Evolutionary conservation across 2,797 vertebrate genomes (phyloP).

Genomic region (Sebastes kiyomatsui): DNA sequence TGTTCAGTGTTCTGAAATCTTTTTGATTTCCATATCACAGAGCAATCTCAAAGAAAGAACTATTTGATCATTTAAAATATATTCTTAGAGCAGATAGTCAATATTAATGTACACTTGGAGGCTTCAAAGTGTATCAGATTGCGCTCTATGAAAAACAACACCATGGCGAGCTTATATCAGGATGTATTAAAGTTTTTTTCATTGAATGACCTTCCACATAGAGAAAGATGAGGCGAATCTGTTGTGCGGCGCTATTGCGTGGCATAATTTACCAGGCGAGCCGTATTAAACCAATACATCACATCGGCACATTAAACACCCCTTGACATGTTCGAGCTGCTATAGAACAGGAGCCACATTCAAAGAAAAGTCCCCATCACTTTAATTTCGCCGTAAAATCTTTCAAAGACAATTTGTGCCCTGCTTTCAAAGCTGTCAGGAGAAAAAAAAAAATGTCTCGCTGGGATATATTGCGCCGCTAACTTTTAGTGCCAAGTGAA

Average conservation of each 20-base stretch:
- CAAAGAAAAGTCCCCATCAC: conserved; percentile 24
- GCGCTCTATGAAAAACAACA: conserved; percentile 31
- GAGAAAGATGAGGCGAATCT: conserved; percentile 46
- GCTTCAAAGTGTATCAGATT: conserved; percentile 23
- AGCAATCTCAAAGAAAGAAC: background rate
- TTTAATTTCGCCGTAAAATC: conserved; percentile 27
- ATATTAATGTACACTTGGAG: background rate
- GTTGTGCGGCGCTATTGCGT: conserved; percentile 25
- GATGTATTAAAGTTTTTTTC: conserved; percentile 26
- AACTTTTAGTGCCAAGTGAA: conserved; percentile 43
- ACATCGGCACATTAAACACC: conserved; percentile 54
- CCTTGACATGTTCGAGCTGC: conserved; percentile 32
- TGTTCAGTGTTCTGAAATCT: background rate
- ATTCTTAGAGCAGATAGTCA: background rate
- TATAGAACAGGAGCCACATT: conserved; percentile 32
- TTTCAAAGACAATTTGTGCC: conserved; percentile 29
- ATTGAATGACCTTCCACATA: conserved; percentile 46
- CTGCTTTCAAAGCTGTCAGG: conserved; percentile 33
- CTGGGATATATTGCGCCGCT: conserved; percentile 8
- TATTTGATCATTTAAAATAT: background rate
- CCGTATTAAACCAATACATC: conserved; percentile 68
- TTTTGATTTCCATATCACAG: conserved; percentile 9
- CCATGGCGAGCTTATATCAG: background rate
- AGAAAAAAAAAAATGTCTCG: conserved; percentile 4
- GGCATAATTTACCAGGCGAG: conserved; percentile 46